Percentiles rank a stretch among this genome's conserved stretches.
phyloP scores from a whole-genome alignment of 2,888 invertebrate species.

The Tipula helvola region DNA sequence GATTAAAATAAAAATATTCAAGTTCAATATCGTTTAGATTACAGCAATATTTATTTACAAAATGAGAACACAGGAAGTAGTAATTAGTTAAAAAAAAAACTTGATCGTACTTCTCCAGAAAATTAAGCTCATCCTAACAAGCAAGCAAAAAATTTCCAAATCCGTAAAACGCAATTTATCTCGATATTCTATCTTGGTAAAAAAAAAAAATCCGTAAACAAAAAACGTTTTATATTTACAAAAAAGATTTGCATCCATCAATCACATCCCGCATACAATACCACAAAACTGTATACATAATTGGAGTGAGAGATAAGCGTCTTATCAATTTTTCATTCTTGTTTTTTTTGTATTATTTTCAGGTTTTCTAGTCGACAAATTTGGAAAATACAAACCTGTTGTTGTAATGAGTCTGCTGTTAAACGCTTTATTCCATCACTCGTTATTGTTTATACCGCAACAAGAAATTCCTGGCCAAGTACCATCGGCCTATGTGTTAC shows the following conservation, averaged over 20 bases:
- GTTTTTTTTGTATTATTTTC: conserved; percentile 15
- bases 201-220: neutral
- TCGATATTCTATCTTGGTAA: neutral
- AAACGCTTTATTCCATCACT: conserved; percentile 68
- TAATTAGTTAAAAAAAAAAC: neutral
- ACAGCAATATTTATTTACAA: neutral
- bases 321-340: neutral
- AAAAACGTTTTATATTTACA: neutral
- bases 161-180: neutral
- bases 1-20: neutral
- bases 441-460: conserved; percentile 64
- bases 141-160: neutral
- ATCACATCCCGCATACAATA: neutral
- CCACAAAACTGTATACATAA: neutral
- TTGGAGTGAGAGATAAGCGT: neutral
- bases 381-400: conserved; percentile 73
- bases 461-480: conserved; percentile 64
- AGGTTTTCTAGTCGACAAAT: conserved; percentile 77
- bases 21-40: neutral
- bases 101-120: neutral
- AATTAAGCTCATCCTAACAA: neutral
- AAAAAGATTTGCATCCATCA: neutral
- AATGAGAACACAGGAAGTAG: neutral
- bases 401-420: conserved; percentile 64
- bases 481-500: conserved; percentile 63